Evolutionary conservation across 2,888 invertebrate species (phyloP), one percentile per base, ranked within the genome.

Genomic region (Tetropium fuscum): DNA sequence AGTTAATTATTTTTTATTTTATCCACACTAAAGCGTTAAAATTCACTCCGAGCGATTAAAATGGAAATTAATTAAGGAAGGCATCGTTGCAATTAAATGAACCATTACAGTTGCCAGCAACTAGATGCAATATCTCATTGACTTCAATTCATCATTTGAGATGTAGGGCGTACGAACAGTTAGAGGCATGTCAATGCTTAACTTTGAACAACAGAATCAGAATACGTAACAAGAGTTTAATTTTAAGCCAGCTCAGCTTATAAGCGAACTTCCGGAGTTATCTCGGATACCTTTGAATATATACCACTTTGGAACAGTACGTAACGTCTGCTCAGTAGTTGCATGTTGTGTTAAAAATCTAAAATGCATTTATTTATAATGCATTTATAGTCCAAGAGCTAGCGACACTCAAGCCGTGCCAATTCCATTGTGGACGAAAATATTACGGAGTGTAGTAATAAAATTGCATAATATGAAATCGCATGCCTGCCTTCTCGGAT

Each of bases 221-320:
- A 68, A 65, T 68, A 65, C 63, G 49, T 65, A 68, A 68, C 61
- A 58, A 60, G 63, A 63, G 53, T 65, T 68, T 68, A 65, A 68
- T 67, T 67, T 55, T 58, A 49, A 63, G 58, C 51, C 58, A 64
- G 63, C 60, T 64, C 54, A 59, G 57, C 59, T 10, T 7, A 36
- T 34, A 19, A 32, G 15, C 6, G 30, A 36, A 36, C 11, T 48
- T 16, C 22, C 22, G 36, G 11, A 36, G 15, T 20, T 20, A 20
- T 19, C 13, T 6, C 5, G n/a, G 15, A 15, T 34, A 15, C 13
- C 8, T 36, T 36, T 5, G 30, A 30, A 15, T 7, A n/a, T 10
- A 8, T n/a, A 15, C 15, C 27, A 44, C 25, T 13, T 16, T 10
- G n/a, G n/a, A n/a, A n/a, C n/a, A n/a, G n/a, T n/a, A n/a, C n/a